Percentiles rank a stretch among this genome's conserved stretches.
These are phyloP conservation scores for Lucilia sericata DNA, from an alignment of 1,140 invertebrate species.

Conservation along the genomic window DNA sequence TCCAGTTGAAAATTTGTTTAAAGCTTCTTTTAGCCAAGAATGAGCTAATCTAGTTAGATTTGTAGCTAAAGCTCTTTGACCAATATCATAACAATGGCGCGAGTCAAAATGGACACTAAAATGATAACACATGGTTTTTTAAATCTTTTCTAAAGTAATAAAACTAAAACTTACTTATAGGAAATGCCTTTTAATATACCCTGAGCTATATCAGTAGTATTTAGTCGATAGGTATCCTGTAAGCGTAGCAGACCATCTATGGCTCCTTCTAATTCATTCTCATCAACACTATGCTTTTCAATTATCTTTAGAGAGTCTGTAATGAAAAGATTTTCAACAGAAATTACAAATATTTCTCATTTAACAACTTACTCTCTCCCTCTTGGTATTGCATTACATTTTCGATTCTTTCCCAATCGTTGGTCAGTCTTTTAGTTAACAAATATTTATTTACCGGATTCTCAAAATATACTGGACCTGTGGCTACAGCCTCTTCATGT, in stretches of 20 bases:
- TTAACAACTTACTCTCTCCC: conserved; percentile 55
- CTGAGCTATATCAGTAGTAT: conserved; percentile 54
- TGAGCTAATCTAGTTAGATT: conserved; percentile 52
- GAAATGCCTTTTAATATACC: conserved; percentile 57
- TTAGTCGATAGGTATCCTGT: conserved; percentile 57
- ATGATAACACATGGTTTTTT: no score
- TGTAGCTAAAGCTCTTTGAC: conserved; percentile 48
- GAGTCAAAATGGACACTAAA: conserved; percentile 52
- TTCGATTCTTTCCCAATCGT: conserved; percentile 83
- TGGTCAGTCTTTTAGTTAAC: conserved; percentile 86
- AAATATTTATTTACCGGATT: conserved; percentile 94
- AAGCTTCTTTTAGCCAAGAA: conserved; percentile 56
- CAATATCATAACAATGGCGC: conserved; percentile 58
- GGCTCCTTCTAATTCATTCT: conserved; percentile 57
- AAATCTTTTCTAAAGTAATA: not conserved
- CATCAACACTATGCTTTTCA: conserved; percentile 46
- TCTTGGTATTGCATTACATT: conserved; percentile 70
- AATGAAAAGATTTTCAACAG: no score
- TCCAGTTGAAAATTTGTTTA: conserved; percentile 40
- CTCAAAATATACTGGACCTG: conserved; percentile 80
- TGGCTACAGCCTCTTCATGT: conserved; percentile 76
- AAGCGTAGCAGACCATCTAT: conserved; percentile 61
- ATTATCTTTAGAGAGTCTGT: conserved; percentile 37
- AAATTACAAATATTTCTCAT: not conserved
- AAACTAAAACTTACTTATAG: conserved; percentile 51